Evolutionary conservation across 1,140 invertebrate species (phyloP), one percentile per base, ranked within the genome.

Genomic region (Cotesia chilonis): DNA sequence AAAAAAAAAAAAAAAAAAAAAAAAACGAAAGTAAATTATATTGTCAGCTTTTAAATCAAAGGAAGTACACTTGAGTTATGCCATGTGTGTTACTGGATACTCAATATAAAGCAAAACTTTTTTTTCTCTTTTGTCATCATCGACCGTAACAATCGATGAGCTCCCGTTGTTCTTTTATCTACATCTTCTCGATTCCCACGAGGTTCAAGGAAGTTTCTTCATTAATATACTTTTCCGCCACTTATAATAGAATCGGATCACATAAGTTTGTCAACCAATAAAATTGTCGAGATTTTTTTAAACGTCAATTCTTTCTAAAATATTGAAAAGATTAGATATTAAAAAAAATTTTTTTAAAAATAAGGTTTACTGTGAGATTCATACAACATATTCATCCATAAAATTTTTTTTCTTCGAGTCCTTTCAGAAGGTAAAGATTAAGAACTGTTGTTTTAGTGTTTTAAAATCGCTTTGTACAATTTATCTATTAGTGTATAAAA

Each of bases 121-220:
- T 59, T 59, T n/a, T 41, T 6, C 41, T 9, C 6, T 12, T 68
- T 55, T n/a, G 9, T 36, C 14, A 17, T 55, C 65, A 55, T 55
- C 35, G 28, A 55, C 66, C 17, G 14, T 17, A 68, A 68, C 66
- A 68, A 68, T 68, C 47, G 66, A 68, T 68, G 14, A 51, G 66
- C 59, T 68, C 55, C 67, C 59, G 55, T 59, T 57, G 41, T 52
- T 63, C 17, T 51, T 35, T 9, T 59, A 59, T 55, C 2, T 65
- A 14, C 41, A 17, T 6, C 4, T 35, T 52, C 4, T 17, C n/a
- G 52, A 41, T 68, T 68, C 66, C 66, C 66, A 68, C 66, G 66
- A 68, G 47, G 52, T 51, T 68, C n/a, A n/a, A 12, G 17, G 51
- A 68, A 51, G 51, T 51, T 35, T 38, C 17, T 66, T n/a, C 41